Conservation (phyloP, 2,113 vertebrate species). For the Varanus komodoensis region DNA sequence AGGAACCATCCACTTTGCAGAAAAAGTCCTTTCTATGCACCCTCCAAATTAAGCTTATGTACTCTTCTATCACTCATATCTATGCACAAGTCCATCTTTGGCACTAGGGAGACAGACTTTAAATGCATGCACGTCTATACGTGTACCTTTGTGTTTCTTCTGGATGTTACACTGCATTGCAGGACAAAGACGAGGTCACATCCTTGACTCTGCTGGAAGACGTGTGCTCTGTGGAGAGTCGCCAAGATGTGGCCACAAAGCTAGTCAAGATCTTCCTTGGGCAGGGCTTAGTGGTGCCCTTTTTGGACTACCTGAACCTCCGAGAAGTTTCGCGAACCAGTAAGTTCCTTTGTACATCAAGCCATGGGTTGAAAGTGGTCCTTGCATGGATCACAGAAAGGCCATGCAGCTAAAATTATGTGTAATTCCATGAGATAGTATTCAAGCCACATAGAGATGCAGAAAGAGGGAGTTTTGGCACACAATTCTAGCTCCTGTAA, state of each 20-base stretch:
- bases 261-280: constrained; percentile 91
- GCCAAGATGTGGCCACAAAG: constrained; percentile 89
- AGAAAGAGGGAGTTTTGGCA: no score
- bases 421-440: not conserved
- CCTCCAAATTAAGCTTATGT: not conserved
- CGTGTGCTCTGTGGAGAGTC: constrained; percentile 85
- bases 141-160: not conserved
- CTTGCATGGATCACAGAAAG: not conserved
- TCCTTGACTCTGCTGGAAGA: constrained; percentile 89
- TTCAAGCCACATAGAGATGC: not conserved
- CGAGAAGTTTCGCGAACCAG: constrained; percentile 87
- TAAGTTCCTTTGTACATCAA: constrained; percentile 70
- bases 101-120: not conserved
- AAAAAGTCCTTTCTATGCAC: not conserved
- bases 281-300: constrained; percentile 85
- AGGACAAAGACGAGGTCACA: constrained; percentile 78
- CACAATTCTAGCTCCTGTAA: not conserved
- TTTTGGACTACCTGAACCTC: constrained; percentile 89
- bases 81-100: not conserved
- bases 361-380: no score
- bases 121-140: not conserved
- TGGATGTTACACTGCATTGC: not conserved
- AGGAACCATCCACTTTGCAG: not conserved
- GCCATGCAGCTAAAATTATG: no score
- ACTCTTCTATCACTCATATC: not conserved